Evolutionary conservation across 2,888 invertebrate genomes (phyloP).

Genomic region (Rhagonycha fulva): DNA sequence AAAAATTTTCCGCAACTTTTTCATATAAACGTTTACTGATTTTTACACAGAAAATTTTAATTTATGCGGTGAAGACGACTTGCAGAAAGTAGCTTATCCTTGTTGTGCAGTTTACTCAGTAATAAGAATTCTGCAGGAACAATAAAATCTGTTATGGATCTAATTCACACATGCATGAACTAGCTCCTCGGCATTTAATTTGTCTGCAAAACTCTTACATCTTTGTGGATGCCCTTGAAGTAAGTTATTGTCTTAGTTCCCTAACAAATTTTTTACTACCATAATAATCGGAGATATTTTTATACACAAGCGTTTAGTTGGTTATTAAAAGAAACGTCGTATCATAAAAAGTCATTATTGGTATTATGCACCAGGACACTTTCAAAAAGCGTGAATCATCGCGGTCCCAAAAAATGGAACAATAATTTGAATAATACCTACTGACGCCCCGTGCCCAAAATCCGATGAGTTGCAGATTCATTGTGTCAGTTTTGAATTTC

Average conservation of each 20-base stretch:
- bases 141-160: background rate
- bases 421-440: background rate
- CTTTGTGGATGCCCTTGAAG: background rate
- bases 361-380: background rate
- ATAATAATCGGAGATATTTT: background rate
- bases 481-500: background rate
- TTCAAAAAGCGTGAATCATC: background rate
- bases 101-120: background rate
- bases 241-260: background rate
- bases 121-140: background rate
- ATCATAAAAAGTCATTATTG: background rate
- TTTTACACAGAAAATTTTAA: background rate
- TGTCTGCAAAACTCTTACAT: background rate
- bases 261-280: background rate
- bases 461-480: background rate
- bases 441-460: background rate
- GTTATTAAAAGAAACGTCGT: background rate
- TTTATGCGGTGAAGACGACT: background rate
- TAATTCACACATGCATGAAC: background rate
- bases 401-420: background rate
- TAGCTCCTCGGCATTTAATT: background rate
- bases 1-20: no score
- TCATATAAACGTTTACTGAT: background rate
- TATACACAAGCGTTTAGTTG: background rate
- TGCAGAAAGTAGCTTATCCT: background rate